Base-by-base conservation (phyloP, 2,113 vertebrate genomes). In the Vanacampus margaritifer region DNA sequence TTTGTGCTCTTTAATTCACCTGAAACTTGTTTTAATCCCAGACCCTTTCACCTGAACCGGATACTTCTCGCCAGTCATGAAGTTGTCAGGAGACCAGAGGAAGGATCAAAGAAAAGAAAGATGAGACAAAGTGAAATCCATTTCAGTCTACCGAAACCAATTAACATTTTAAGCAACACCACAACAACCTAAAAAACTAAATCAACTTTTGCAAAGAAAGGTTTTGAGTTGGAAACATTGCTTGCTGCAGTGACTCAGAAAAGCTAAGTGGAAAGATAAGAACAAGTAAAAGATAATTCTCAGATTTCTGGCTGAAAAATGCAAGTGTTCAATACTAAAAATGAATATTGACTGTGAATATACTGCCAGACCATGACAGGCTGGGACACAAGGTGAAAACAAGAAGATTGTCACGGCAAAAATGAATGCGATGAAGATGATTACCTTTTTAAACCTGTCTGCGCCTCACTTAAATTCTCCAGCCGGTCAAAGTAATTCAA, bases 401-500 rank as follows among this genome's bases (percentile, higher is more conserved):
- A 68, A 77, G 73, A n/a, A 76, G 65, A 74, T 63, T 48, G 78
- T 78, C 70, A 67, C 69, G 68, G 76, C 73, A 67, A 73, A 72
- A 65, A 43, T 68, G 65, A 68, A 79, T 79, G 46, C n/a, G 14
- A 43, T 51, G 57, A 56, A 70, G 69, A 68, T 74, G 67, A 80
- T 74, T 80, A 84, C 79, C 77, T 90, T 80, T 82, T 60, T 74
- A 82, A 82, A 87, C 71, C 74, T 54, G 50, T 51, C 65, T 51
- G 61, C 71, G 67, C 67, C 79, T 73, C 53, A 60, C 76, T 83
- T 81, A 81, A 65, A 85, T 87, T 87, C 73, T 79, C 45, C 26
- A 85, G 82, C 84, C 79, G 76, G 77, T 73, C 66, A 63, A 85
- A 87, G 84, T 84, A 84, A 89, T 90, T 90, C 74, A 71, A 81